Conservation (phyloP, 2,888 invertebrate species). For the Listrodromus nycthemerus region DNA sequence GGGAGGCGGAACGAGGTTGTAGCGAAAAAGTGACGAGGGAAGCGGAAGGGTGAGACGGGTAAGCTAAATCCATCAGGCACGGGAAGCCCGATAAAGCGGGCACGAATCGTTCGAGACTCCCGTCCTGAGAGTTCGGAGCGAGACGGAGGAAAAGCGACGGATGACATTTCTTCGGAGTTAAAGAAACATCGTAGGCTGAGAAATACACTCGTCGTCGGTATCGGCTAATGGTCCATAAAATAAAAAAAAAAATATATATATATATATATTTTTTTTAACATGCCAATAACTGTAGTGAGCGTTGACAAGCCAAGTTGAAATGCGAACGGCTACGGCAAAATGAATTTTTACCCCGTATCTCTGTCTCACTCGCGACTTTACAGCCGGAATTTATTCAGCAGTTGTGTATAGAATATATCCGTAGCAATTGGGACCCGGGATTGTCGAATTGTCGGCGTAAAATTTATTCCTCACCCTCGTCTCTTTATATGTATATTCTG, state of each 20-base stretch:
- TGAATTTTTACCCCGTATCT: neutral
- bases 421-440: constrained; percentile 70
- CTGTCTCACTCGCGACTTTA: constrained; percentile 19
- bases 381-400: constrained; percentile 23
- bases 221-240: neutral
- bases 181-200: constrained; percentile 26
- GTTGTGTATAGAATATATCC: constrained; percentile 47
- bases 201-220: neutral
- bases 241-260: neutral
- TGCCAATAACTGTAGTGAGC: neutral
- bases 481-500: constrained; percentile 13
- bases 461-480: constrained; percentile 76
- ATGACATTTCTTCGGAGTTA: constrained; percentile 12
- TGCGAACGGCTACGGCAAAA: neutral
- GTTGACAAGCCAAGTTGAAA: neutral
- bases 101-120: constrained; percentile 74
- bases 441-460: constrained; percentile 77
- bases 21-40: constrained; percentile 1
- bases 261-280: neutral
- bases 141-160: constrained; percentile 48
- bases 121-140: constrained; percentile 50
- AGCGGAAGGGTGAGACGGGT: constrained; percentile 44
- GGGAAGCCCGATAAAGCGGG: constrained; percentile 74
- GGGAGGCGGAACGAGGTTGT: constrained; percentile 56
- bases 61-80: constrained; percentile 72